Base-by-base conservation (phyloP, 2,113 vertebrate genomes). In the Rhea americana region DNA sequence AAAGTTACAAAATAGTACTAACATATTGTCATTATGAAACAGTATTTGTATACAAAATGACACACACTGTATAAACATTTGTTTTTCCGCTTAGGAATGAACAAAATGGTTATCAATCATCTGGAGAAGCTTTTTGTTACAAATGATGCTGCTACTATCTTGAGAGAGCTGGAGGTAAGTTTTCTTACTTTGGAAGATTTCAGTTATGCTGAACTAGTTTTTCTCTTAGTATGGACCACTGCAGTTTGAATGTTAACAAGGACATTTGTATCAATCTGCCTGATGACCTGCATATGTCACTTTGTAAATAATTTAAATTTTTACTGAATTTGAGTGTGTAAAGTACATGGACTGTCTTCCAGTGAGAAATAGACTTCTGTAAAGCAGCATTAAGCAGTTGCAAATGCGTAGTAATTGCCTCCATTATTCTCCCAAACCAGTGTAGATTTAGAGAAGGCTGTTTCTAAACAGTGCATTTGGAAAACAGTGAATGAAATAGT, bases 21-120 rank as follows among this genome's bases (percentile, higher is more conserved):
- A 24, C 1, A 2, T 47, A 9, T 32, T 58, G 9, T 58, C 28
- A 47, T 59, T 75, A 28, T 1, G 8, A 73, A 77, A 5, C 6
- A 9, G 2, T 66, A 10, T 85, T 32, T 51, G 4, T 67, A 11
- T 84, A 21, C 47, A 47, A 50, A 35, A n/a, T 51, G 1, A 0
- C 32, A 4, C 19, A 81, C 90, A 13, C 11, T 51, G 65, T 19
- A 75, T 20, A 4, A 30, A 39, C 76, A 11, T 35, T 74, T 20
- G 18, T 5, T 37, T 24, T 32, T 55, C 4, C 2, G 22, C 65
- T 59, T 86, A 99, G 99, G 99, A 61, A 99, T 99, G 99, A 99
- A 99, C 96, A 99, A 99, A 98, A 99, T 99, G 99, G 99, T 99
- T 93, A 99, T 99, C 96, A 99, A 99, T 97, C 99, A 99, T 70